These are phyloP conservation scores for Stercorarius parasiticus DNA, from an alignment of 2,113 vertebrate species.

Conservation along the genomic window DNA sequence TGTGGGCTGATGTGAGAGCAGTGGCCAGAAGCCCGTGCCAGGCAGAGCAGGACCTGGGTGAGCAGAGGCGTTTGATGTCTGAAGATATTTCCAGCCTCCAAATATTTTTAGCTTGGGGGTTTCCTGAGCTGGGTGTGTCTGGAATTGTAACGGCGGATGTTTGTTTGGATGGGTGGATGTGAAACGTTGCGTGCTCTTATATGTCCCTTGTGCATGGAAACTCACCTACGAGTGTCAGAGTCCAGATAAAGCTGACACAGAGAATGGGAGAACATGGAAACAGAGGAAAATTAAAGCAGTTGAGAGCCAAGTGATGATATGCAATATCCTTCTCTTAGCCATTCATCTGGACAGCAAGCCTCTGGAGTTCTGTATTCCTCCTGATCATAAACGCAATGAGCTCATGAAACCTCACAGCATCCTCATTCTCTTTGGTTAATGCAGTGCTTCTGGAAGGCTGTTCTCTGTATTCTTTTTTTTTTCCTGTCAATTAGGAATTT, in stretches of 20 bases:
- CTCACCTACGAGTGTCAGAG: not conserved
- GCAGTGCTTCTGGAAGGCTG: not conserved
- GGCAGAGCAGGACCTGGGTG: not conserved
- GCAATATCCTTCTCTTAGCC: not conserved
- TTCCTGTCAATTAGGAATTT: slow-evolving; percentile 44
- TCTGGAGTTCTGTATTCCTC: not conserved
- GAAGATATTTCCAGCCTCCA: not conserved
- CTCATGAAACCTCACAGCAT: not conserved
- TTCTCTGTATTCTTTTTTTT: not conserved
- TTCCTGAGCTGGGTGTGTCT: not conserved
- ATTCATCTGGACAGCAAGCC: not conserved
- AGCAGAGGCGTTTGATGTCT: not conserved
- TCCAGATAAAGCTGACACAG: not conserved
- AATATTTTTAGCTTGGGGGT: not conserved
- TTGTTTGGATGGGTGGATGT: not conserved
- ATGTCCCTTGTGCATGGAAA: not conserved
- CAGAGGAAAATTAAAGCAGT: not conserved
- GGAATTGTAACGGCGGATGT: not conserved
- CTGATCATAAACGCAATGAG: not conserved
- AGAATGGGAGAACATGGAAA: not conserved
- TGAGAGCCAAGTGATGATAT: not conserved
- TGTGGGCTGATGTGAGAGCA: not conserved
- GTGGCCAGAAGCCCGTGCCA: not conserved
- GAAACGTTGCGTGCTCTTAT: not conserved
- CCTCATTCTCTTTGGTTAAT: not conserved